Percentiles rank a stretch among this genome's conserved stretches.
Evolutionary conservation across 2,888 invertebrate genomes (phyloP).

Genomic region (Melanargia galathea): DNA sequence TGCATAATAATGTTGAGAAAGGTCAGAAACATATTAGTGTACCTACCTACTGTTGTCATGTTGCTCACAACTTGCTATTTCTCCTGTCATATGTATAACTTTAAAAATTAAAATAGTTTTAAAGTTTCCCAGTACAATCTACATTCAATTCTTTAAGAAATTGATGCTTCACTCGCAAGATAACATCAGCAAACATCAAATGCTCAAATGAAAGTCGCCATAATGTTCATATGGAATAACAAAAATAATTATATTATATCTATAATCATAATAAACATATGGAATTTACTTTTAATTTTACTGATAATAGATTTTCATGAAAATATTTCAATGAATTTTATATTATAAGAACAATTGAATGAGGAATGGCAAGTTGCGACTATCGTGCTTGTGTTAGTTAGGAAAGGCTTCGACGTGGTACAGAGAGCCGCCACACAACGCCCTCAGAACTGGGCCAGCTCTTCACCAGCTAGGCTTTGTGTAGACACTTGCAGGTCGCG

Average conservation of each 20-base stretch:
- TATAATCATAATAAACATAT: neutral
- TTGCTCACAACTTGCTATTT: conserved; percentile 61
- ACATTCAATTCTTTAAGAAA: too few relatives aligned
- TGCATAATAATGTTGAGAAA: conserved; percentile 65
- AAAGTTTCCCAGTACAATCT: neutral
- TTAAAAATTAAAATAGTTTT: neutral
- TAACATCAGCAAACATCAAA: too few relatives aligned
- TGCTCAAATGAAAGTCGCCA: too few relatives aligned
- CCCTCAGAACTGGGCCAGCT: conserved; percentile 63
- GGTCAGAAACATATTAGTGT: conserved; percentile 70
- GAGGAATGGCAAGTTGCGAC: conserved; percentile 60
- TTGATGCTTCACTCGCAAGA: too few relatives aligned
- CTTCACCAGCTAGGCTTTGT: conserved; percentile 52
- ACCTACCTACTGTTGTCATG: conserved; percentile 55
- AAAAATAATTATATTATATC: too few relatives aligned
- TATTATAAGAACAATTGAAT: neutral
- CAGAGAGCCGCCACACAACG: conserved; percentile 60
- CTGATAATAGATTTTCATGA: neutral
- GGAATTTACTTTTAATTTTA: neutral
- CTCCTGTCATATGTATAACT: conserved; percentile 25
- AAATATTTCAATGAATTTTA: neutral
- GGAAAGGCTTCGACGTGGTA: conserved; percentile 65
- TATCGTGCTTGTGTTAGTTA: conserved; percentile 65
- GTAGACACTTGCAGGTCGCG: conserved; percentile 43
- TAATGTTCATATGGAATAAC: too few relatives aligned